Conservation (phyloP, 1,140 invertebrate species). For the Penaeus japonicus region DNA sequence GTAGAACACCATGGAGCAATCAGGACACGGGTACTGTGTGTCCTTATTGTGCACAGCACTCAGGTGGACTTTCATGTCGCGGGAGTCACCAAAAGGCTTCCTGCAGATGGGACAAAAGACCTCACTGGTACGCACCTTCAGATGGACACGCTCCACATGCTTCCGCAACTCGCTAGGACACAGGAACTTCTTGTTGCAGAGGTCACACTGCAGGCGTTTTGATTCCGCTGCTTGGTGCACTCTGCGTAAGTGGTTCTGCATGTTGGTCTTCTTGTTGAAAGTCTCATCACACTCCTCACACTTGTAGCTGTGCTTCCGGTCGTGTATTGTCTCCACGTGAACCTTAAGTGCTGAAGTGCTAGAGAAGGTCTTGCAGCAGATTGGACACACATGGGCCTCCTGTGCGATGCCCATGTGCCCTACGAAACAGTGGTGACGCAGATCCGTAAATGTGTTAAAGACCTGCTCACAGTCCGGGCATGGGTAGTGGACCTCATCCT, state of each 20-base stretch:
- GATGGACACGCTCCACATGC: constrained; percentile 31
- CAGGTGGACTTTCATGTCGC: constrained; percentile 38
- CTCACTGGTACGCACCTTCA: constrained; percentile 1
- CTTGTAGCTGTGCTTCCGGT: neutral
- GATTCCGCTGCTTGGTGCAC: neutral
- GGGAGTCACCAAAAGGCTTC: constrained; percentile 25
- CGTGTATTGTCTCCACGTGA: neutral
- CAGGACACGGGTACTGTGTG: constrained; percentile 59
- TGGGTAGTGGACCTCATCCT: neutral
- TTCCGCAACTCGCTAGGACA: constrained; percentile 22
- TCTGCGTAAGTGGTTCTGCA: neutral
- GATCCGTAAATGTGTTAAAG: neutral
- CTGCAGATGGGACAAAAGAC: constrained; percentile 21
- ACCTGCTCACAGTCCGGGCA: neutral
- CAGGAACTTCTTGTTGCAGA: constrained; percentile 21
- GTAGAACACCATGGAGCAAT: constrained; percentile 48
- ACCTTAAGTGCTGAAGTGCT: neutral
- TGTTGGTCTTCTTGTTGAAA: constrained; percentile 1
- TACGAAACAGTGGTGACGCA: neutral
- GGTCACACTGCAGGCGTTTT: constrained; percentile 13
- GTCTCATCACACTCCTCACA: neutral
- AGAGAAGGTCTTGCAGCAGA: neutral
- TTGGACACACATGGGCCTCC: neutral
- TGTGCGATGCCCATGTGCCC: constrained; percentile 2
- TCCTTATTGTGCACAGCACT: constrained; percentile 60